phyloP scores from a whole-genome alignment of 2,797 vertebrate genomes.

The Siniperca scherzeri region DNA sequence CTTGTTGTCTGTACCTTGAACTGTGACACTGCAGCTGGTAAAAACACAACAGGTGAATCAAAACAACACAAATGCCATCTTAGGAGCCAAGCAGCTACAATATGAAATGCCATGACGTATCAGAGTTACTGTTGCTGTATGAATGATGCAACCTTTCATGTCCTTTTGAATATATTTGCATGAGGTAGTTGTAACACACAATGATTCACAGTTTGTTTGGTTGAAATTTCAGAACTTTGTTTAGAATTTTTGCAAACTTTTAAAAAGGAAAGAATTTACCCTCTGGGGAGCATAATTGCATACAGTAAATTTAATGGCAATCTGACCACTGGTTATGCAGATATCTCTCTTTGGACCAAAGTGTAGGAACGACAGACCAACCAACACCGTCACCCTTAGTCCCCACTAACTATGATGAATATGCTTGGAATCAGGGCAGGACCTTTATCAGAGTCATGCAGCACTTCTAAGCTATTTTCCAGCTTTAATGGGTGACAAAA shows the following conservation, averaged over 20 bases:
- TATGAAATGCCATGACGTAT: background rate
- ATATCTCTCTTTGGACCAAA: background rate
- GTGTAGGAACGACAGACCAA: background rate
- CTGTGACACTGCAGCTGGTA: background rate
- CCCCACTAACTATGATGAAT: constrained; percentile 4
- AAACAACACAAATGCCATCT: background rate
- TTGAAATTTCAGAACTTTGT: background rate
- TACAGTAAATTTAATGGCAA: background rate
- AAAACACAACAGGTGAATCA: background rate
- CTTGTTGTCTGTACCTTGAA: background rate
- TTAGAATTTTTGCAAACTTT: background rate
- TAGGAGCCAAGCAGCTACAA: background rate
- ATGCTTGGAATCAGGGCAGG: background rate
- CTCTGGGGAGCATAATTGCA: background rate
- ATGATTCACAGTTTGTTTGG: background rate
- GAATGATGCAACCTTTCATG: background rate
- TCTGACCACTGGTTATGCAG: background rate
- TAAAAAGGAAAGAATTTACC: background rate
- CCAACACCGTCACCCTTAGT: background rate
- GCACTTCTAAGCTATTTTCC: background rate
- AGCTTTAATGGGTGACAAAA: constrained; percentile 8
- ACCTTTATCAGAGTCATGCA: constrained; percentile 16
- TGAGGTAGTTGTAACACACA: background rate
- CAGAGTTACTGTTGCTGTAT: background rate
- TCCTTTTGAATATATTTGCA: background rate